Conservation (phyloP, 2,888 invertebrate species). For the Leucozona laternaria region DNA sequence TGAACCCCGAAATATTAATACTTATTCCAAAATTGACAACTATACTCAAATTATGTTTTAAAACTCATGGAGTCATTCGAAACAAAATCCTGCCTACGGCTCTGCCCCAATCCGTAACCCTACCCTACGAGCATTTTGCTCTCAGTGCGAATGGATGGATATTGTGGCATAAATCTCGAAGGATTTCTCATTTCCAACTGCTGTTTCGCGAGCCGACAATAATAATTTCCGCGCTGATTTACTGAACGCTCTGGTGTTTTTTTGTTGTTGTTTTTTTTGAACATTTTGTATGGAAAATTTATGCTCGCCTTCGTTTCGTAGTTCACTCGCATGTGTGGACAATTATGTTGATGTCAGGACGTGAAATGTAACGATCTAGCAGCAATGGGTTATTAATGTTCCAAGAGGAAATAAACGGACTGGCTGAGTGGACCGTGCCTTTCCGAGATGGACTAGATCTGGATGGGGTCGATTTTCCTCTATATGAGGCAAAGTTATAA, state of each 20-base stretch:
- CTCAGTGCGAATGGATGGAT: conserved; percentile 31
- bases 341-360: conserved; percentile 41
- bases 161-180: conserved; percentile 65
- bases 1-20: too few species aligned
- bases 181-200: conserved; percentile 36
- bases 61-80: too few species aligned
- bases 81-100: not conserved
- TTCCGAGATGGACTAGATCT: not conserved
- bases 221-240: conserved; percentile 71
- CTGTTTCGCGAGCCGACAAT: conserved; percentile 63
- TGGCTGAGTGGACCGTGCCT: not conserved
- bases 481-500: conserved; percentile 9
- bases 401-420: conserved; percentile 10
- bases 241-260: conserved; percentile 55
- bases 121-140: not conserved
- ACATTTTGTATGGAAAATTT: conserved; percentile 2
- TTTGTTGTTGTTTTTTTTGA: not conserved
- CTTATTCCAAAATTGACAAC: too few species aligned
- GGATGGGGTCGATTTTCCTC: not conserved
- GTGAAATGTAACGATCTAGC: conserved; percentile 35
- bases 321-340: conserved; percentile 49
- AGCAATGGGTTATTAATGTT: conserved; percentile 46
- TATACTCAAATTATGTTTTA: too few species aligned
- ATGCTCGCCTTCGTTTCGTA: conserved; percentile 7
- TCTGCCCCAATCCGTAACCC: not conserved